phyloP scores from a whole-genome alignment of 2,888 invertebrate genomes.

The Eurois occulta region DNA sequence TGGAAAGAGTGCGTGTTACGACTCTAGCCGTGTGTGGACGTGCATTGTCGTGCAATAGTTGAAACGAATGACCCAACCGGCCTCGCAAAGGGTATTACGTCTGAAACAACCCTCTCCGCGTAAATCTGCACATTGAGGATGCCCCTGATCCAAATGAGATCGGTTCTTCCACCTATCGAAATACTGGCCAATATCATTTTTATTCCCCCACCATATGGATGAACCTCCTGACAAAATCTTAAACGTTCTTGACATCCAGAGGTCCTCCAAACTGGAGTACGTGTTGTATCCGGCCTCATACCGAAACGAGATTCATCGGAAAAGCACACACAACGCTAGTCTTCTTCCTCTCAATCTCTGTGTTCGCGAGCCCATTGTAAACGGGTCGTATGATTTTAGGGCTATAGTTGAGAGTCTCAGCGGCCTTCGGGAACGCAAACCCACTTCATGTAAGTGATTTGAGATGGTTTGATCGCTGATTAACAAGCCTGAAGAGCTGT shows the following conservation, averaged over 20 bases:
- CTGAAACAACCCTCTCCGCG: neutral
- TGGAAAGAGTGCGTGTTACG: neutral
- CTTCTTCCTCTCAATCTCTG: neutral
- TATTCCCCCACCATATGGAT: neutral
- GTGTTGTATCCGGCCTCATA: neutral
- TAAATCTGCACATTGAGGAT: neutral
- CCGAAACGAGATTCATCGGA: neutral
- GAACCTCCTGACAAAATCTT: constrained; percentile 1
- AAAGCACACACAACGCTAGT: neutral
- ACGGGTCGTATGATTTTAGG: neutral
- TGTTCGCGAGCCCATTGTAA: neutral
- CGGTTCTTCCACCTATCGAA: neutral
- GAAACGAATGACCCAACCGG: neutral
- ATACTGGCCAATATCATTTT: neutral
- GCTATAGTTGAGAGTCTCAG: neutral
- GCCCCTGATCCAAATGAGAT: neutral
- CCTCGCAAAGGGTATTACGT: neutral
- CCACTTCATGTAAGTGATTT: neutral
- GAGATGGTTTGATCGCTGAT: neutral
- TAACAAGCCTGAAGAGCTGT: neutral
- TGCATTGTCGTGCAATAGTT: neutral
- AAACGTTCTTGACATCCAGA: neutral
- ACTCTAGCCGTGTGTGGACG: neutral
- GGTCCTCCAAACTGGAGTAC: neutral
- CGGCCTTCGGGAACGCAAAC: neutral